Evolutionary conservation across 2,113 vertebrate species (phyloP).

Genomic region (Neolamprologus hecqui): DNA sequence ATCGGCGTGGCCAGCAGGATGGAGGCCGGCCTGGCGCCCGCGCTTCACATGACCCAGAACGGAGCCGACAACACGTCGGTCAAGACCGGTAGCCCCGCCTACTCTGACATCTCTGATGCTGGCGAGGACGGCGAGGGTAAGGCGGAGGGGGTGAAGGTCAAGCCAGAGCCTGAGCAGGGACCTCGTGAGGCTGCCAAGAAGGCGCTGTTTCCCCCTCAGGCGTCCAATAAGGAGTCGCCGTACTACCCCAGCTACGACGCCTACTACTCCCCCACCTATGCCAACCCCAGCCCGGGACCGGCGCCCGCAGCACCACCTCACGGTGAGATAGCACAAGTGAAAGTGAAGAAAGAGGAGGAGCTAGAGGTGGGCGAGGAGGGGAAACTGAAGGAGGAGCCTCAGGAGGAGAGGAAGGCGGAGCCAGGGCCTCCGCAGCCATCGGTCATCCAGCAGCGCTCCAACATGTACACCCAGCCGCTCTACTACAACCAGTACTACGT

Average conservation of each 20-base stretch:
- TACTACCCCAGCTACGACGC: slow-evolving; percentile 88
- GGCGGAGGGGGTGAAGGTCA: slow-evolving; percentile 80
- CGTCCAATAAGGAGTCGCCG: slow-evolving; percentile 79
- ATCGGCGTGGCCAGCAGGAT: slow-evolving; percentile 81
- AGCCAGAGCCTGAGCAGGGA: slow-evolving; percentile 76
- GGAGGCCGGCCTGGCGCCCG: slow-evolving; percentile 71
- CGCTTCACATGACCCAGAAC: slow-evolving; percentile 80
- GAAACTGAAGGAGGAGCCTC: slow-evolving; percentile 77
- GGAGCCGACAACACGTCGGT: slow-evolving; percentile 85
- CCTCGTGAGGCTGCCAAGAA: slow-evolving; percentile 89
- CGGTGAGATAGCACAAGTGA: slow-evolving; percentile 72
- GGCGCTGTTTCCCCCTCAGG: slow-evolving; percentile 82
- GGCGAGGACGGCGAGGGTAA: slow-evolving; percentile 89
- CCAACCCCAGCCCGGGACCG: slow-evolving; percentile 80
- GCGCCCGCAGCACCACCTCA: slow-evolving; percentile 60
- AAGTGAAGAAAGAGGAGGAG: slow-evolving; percentile 87
- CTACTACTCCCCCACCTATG: slow-evolving; percentile 87
- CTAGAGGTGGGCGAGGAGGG: slow-evolving; percentile 68
- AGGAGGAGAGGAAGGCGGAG: slow-evolving; percentile 84
- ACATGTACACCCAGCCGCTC: slow-evolving; percentile 90
- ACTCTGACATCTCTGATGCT: slow-evolving; percentile 92
- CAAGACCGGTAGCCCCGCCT: slow-evolving; percentile 91
- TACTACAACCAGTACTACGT: slow-evolving; percentile 97
- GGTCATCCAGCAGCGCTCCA: slow-evolving; percentile 91
- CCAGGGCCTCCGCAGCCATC: slow-evolving; percentile 79